Conservation (phyloP, 2,797 vertebrate genomes). For the Aotus griseimembra region DNA sequence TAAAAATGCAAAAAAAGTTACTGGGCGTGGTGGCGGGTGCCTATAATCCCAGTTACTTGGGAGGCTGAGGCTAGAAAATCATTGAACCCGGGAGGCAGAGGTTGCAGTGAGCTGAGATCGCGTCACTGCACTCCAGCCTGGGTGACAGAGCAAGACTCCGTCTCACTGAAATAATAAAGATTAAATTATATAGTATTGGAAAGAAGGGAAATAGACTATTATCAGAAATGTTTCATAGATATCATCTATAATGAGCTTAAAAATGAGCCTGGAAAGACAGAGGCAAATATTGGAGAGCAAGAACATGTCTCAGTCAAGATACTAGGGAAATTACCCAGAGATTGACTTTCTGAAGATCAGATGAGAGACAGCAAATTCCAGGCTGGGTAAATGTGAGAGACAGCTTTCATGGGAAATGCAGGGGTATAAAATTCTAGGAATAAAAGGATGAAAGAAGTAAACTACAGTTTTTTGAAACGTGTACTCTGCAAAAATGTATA, state of each 20-base stretch:
- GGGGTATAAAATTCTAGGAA: neutral
- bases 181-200: neutral
- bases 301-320: neutral
- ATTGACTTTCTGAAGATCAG: neutral
- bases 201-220: neutral
- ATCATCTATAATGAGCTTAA: neutral
- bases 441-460: neutral
- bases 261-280: neutral
- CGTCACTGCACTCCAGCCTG: too few relatives aligned
- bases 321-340: neutral
- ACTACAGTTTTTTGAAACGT: neutral
- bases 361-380: neutral
- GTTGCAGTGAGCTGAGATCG: too few relatives aligned
- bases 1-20: too few relatives aligned
- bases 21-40: too few relatives aligned
- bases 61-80: too few relatives aligned
- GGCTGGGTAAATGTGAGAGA: neutral
- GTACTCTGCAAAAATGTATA: neutral
- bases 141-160: too few relatives aligned
- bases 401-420: neutral
- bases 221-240: neutral
- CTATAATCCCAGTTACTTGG: too few relatives aligned
- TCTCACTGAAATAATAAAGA: neutral
- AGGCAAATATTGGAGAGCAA: neutral
- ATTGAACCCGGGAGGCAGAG: too few relatives aligned